Evolutionary conservation across 2,113 vertebrate genomes (phyloP).

Genomic region (Aramus guarauna): DNA sequence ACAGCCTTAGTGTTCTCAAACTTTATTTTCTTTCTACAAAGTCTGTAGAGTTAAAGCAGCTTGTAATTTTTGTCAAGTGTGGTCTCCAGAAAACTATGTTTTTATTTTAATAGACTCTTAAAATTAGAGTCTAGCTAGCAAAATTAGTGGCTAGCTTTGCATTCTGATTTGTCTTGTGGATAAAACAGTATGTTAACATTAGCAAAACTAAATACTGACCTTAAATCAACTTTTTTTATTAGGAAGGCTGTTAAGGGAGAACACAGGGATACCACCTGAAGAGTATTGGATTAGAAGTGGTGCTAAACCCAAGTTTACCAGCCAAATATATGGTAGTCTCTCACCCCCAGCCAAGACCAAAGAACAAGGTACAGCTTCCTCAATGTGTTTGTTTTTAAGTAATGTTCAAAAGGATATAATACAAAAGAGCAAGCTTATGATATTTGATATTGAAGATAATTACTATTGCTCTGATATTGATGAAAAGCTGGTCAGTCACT

Average conservation of each 20-base stretch:
- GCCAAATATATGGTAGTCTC: background rate
- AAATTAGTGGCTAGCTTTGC: background rate
- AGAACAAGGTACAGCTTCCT: constrained; percentile 54
- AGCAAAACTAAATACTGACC: background rate
- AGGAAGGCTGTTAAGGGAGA: constrained; percentile 63
- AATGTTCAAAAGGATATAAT: background rate
- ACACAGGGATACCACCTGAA: constrained; percentile 26
- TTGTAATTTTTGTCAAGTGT: background rate
- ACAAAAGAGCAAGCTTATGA: background rate
- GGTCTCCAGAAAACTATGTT: background rate
- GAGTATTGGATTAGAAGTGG: constrained; percentile 71
- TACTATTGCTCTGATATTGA: background rate
- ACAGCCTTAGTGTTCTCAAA: background rate
- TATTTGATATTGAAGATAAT: background rate
- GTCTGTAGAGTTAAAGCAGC: background rate
- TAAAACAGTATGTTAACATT: background rate
- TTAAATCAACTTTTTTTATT: background rate
- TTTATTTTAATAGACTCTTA: background rate
- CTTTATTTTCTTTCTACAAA: background rate
- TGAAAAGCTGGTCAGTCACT: background rate
- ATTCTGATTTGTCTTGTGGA: background rate
- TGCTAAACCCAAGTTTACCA: constrained; percentile 63
- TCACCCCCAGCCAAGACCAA: constrained; percentile 17
- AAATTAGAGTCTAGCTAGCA: background rate
- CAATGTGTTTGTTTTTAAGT: background rate